phyloP scores from a whole-genome alignment of 2,113 vertebrate genomes.

The Alexandromys fortis region DNA sequence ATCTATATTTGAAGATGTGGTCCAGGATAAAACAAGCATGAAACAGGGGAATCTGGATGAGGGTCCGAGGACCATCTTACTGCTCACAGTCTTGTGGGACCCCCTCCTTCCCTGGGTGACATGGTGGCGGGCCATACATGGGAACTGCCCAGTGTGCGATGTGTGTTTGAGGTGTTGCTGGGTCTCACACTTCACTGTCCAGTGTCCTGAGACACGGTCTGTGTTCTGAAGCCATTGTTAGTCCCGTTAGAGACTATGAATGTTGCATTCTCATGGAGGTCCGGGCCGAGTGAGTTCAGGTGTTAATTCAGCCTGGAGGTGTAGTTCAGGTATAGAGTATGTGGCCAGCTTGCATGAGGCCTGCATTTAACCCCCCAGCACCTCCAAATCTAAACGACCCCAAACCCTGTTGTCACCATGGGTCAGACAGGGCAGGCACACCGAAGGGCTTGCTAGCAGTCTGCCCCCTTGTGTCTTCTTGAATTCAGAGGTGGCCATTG shows the following conservation, averaged over 20 bases:
- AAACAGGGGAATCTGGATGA: background rate
- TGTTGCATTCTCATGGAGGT: background rate
- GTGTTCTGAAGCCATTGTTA: background rate
- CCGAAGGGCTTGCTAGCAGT: accelerated
- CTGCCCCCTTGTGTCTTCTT: background rate
- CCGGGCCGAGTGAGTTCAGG: background rate
- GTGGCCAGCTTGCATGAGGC: background rate
- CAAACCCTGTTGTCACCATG: background rate
- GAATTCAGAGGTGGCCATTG: background rate
- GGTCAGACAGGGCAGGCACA: accelerated
- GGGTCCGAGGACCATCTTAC: background rate
- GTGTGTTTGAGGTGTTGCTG: background rate
- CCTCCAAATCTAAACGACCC: background rate
- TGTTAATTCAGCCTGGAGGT: background rate
- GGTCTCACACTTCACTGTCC: background rate
- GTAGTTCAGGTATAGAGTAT: background rate
- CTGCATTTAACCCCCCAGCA: background rate
- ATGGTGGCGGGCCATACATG: background rate
- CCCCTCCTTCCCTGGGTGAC: accelerated
- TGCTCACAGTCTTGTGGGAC: background rate
- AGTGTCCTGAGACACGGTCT: background rate
- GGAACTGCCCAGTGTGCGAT: accelerated
- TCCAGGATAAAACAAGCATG: background rate
- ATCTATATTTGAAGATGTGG: background rate
- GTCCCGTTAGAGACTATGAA: background rate